Evolutionary conservation across 1,140 invertebrate genomes (phyloP).

Genomic region (Plutomurus gul): DNA sequence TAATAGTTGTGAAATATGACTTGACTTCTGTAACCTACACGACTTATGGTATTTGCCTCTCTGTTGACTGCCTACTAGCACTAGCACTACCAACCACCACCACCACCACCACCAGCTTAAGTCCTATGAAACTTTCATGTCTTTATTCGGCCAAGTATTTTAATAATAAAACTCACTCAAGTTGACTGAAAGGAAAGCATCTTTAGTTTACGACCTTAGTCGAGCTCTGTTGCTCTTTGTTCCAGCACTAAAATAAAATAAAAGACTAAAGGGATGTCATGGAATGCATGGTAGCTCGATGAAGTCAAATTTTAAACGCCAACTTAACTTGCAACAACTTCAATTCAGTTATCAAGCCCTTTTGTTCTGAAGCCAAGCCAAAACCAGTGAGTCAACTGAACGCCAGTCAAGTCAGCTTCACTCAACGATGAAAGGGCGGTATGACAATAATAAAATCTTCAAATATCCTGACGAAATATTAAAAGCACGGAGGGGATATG

Average conservation of each 20-base stretch:
- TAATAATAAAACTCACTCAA: constrained; percentile 28
- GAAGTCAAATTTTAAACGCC: constrained; percentile 22
- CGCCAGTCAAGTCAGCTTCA: not conserved
- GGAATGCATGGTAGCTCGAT: not conserved
- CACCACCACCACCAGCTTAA: not conserved
- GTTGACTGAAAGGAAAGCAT: constrained; percentile 28
- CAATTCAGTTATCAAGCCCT: constrained; percentile 3
- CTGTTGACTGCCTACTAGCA: too few species aligned
- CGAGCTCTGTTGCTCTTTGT: constrained; percentile 28
- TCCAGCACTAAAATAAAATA: constrained; percentile 22
- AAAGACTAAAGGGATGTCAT: not conserved
- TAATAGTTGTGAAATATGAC: constrained; percentile 13
- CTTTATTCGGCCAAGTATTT: constrained; percentile 24
- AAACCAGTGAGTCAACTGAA: not conserved
- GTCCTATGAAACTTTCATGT: constrained; percentile 8
- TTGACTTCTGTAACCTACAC: not conserved
- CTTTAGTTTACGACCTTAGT: constrained; percentile 18
- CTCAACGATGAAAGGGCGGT: constrained; percentile 12
- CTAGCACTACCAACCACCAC: not conserved
- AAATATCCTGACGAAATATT: constrained; percentile 28
- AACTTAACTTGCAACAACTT: constrained; percentile 25
- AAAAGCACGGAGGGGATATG: constrained; percentile 14
- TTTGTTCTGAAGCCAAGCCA: constrained; percentile 2
- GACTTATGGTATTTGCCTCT: too few species aligned
- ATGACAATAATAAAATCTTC: constrained; percentile 25